These are phyloP conservation scores for Brachionus calyciflorus DNA, from an alignment of 1,140 invertebrate species.

Conservation along the genomic window DNA sequence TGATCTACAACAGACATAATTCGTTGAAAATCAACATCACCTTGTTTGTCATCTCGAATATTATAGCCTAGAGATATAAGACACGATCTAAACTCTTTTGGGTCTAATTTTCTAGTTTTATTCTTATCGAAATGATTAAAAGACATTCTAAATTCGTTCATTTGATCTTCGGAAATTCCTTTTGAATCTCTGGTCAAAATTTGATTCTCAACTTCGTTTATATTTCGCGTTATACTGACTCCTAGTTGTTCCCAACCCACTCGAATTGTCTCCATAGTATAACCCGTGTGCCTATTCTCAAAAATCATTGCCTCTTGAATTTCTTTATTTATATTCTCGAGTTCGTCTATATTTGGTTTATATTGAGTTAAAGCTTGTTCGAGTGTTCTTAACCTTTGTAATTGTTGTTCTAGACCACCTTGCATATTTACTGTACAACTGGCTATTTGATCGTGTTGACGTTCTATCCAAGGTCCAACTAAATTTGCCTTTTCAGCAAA, in stretches of 20 bases:
- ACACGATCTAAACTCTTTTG: slow-evolving; percentile 97
- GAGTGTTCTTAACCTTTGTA: slow-evolving; percentile 87
- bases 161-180: slow-evolving; percentile 87
- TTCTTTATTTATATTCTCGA: slow-evolving; percentile 91
- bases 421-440: slow-evolving; percentile 77
- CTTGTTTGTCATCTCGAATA: slow-evolving; percentile 93
- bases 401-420: slow-evolving; percentile 83
- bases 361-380: slow-evolving; percentile 89
- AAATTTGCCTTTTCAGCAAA: slow-evolving; percentile 95
- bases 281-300: slow-evolving; percentile 95
- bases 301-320: slow-evolving; percentile 97
- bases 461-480: slow-evolving; percentile 97
- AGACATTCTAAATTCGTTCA: slow-evolving; percentile 94
- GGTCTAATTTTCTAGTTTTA: slow-evolving; percentile 82
- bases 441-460: slow-evolving; percentile 81
- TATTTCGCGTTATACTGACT: slow-evolving; percentile 95
- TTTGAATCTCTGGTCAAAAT: slow-evolving; percentile 89
- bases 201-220: slow-evolving; percentile 96
- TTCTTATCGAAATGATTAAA: slow-evolving; percentile 99
- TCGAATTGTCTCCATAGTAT: slow-evolving; percentile 98
- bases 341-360: slow-evolving; percentile 93
- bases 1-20: slow-evolving; percentile 95
- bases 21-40: slow-evolving; percentile 95
- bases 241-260: slow-evolving; percentile 98
- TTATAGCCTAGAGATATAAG: slow-evolving; percentile 94